Evolutionary conservation across 2,888 invertebrate genomes (phyloP).

Genomic region (Uloborus plumipes): DNA sequence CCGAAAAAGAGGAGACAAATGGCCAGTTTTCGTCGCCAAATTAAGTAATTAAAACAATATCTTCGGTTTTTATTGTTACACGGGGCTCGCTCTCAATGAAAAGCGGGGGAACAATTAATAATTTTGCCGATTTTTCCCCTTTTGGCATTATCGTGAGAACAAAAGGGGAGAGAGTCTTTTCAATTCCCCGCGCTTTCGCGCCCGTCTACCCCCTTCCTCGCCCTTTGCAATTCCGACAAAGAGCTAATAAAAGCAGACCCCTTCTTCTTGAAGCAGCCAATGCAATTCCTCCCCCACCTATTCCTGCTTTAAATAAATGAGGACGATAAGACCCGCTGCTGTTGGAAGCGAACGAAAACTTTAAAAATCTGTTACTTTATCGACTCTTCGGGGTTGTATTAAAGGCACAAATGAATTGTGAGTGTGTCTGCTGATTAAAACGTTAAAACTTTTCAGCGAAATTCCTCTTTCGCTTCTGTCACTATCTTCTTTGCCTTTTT

Average conservation of each 20-base stretch:
- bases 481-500: slow-evolving; percentile 55
- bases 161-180: slow-evolving; percentile 43
- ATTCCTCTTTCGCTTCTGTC: slow-evolving; percentile 40
- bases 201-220: slow-evolving; percentile 15
- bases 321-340: slow-evolving; percentile 48
- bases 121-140: slow-evolving; percentile 63
- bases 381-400: slow-evolving; percentile 46
- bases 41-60: slow-evolving; percentile 65
- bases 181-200: slow-evolving; percentile 31
- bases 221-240: slow-evolving; percentile 32
- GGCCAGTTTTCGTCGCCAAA: slow-evolving; percentile 64
- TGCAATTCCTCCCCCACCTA: slow-evolving; percentile 17
- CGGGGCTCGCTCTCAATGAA: slow-evolving; percentile 44
- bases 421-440: slow-evolving; percentile 61
- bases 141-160: slow-evolving; percentile 63
- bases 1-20: slow-evolving; percentile 62
- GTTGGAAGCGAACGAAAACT: slow-evolving; percentile 32
- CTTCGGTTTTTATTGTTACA: slow-evolving; percentile 65
- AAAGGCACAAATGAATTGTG: slow-evolving; percentile 61
- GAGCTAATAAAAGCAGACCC: slow-evolving; percentile 57
- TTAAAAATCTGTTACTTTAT: slow-evolving; percentile 65
- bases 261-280: slow-evolving; percentile 10
- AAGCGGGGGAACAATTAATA: slow-evolving; percentile 62
- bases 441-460: slow-evolving; percentile 53
- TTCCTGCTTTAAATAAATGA: slow-evolving; percentile 63